Evolutionary conservation across 2,113 vertebrate genomes (phyloP), one percentile per base, ranked within the genome.

Genomic region (Lasiurus cinereus): DNA sequence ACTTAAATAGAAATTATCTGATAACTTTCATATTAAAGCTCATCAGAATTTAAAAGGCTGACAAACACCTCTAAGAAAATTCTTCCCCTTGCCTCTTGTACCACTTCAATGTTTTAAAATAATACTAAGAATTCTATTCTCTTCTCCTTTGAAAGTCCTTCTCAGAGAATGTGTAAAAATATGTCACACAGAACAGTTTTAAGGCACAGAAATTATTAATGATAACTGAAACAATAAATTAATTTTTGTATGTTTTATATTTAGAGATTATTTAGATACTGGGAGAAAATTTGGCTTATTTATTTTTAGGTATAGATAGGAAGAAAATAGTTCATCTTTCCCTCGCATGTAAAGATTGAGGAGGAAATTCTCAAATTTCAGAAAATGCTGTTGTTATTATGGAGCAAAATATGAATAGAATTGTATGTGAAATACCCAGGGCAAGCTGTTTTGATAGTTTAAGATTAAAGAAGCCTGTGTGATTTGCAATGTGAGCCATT

Each of bases 341-440:
- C 11, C 29, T 64, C 74, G 29, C 15, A 94, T 64, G 62, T 94
- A 52, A 90, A 93, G 50, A 66, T 16, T 74, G 14, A 93, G 15
- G 13, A 54, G 52, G n/a, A 87, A 92, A 90, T 85, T 85, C 64
- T 95, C 69, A 74, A 87, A 94, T 88, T 97, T 85, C 82, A 92
- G 52, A 84, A 12, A 72, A 36, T 72, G 13, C 21, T 77, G 6
- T 67, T 2, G 5, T 88, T 88, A 72, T 78, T 70, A 72, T 18
- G 24, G 85, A 80, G 48, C 56, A 80, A 91, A 90, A 66, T n/a
- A 19, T 76, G 85, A 90, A 83, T 39, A 80, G 9, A n/a, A 16
- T 62, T 88, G 15, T 74, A 76, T 43, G 24, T n/a, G 78, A 91
- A 77, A n/a, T 29, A 50, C 43, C 31, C n/a, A 29, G n/a, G 14